phyloP scores from a whole-genome alignment of 1,140 invertebrate genomes.

The Gonioctena quinquepunctata region DNA sequence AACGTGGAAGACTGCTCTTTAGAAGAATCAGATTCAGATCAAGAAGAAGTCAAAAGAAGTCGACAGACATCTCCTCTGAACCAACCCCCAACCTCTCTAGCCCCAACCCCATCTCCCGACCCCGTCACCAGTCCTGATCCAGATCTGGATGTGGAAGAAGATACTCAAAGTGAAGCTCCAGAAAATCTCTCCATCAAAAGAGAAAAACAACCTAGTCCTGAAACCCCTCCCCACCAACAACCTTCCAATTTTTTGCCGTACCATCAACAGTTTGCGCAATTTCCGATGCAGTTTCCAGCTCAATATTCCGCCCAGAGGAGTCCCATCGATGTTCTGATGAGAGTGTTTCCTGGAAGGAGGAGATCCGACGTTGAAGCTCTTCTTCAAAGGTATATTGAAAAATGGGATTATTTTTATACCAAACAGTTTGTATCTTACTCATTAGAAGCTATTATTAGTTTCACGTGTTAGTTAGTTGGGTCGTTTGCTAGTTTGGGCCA shows the following conservation, averaged over 20 bases:
- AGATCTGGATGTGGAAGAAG: constrained; percentile 59
- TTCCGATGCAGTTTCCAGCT: constrained; percentile 57
- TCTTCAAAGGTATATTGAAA: constrained; percentile 68
- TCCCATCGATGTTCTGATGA: constrained; percentile 74
- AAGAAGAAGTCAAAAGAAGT: constrained; percentile 49
- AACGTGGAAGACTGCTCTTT: constrained; percentile 59
- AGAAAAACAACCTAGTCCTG: constrained; percentile 50
- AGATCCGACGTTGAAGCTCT: constrained; percentile 82
- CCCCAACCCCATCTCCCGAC: constrained; percentile 56
- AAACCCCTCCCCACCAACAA: constrained; percentile 51
- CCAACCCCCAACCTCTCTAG: constrained; percentile 31
- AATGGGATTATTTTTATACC: no score
- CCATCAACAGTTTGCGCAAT: constrained; percentile 56
- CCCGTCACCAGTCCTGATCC: constrained; percentile 58
- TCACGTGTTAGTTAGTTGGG: no score
- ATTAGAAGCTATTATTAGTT: no score
- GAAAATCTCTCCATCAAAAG: constrained; percentile 66
- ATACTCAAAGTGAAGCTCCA: constrained; percentile 61
- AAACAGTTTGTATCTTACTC: no score
- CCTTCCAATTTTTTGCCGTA: constrained; percentile 55
- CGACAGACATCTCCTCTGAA: constrained; percentile 31
- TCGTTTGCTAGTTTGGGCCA: no score
- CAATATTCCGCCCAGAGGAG: constrained; percentile 60
- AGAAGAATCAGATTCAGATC: constrained; percentile 58
- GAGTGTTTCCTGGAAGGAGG: constrained; percentile 84